Conservation (phyloP, 2,888 invertebrate species). For the Cosmia pyralina region DNA sequence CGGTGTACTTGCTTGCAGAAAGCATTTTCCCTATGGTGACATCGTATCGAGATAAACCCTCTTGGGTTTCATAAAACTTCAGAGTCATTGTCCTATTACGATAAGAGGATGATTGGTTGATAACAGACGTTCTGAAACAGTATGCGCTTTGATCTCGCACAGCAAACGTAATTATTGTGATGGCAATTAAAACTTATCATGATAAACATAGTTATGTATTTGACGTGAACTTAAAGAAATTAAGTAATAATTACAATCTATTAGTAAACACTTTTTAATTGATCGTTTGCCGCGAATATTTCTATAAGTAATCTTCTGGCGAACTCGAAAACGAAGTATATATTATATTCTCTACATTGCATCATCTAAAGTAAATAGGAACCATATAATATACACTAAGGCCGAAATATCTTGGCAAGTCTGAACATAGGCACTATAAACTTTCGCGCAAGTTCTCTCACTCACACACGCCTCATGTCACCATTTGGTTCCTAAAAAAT, state of each 20-base stretch:
- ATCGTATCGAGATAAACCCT: slow-evolving; percentile 56
- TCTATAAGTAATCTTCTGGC: not conserved
- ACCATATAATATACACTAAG: no score
- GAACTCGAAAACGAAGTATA: not conserved
- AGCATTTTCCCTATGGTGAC: slow-evolving; percentile 41
- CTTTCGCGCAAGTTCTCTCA: no score
- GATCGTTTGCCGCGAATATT: slow-evolving; percentile 18
- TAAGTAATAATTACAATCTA: slow-evolving; percentile 43
- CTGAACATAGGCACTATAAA: no score
- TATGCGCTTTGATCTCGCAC: slow-evolving; percentile 69
- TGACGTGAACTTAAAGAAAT: slow-evolving; percentile 48
- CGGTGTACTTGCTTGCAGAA: slow-evolving; percentile 26
- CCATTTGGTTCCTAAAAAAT: no score
- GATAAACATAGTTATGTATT: slow-evolving; percentile 63
- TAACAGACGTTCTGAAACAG: slow-evolving; percentile 69
- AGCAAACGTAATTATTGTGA: slow-evolving; percentile 66
- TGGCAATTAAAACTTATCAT: slow-evolving; percentile 64
- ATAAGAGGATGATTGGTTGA: slow-evolving; percentile 74
- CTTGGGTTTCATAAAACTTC: slow-evolving; percentile 70
- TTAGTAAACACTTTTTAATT: slow-evolving; percentile 37
- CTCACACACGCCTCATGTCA: no score
- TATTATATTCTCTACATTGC: not conserved
- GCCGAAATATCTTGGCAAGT: no score
- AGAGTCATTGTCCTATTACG: slow-evolving; percentile 75
- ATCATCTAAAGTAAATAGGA: no score